A percentile compares a stretch with the other conserved stretches of the same genome.
Evolutionary conservation across 2,888 invertebrate genomes (phyloP).

Genomic region (Podabrus alpinus): DNA sequence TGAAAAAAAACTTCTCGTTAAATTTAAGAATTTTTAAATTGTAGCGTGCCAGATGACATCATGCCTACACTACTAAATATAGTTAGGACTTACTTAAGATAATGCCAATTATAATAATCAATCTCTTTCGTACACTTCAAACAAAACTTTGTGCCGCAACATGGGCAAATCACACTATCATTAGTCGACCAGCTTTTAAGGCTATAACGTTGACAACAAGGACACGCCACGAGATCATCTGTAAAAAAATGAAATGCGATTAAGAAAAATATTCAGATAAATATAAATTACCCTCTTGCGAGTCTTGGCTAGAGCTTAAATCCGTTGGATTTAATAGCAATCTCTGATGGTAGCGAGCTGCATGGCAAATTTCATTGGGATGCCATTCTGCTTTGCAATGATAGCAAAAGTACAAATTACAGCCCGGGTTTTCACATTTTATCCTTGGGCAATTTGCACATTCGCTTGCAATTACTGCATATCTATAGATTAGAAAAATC

Average conservation of each 20-base stretch:
- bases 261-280: background rate
- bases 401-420: constrained; percentile 96
- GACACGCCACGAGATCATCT: constrained; percentile 93
- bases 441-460: constrained; percentile 97
- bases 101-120: constrained; percentile 95
- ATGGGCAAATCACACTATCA: constrained; percentile 97
- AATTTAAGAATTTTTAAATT: constrained; percentile 1
- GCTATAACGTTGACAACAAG: constrained; percentile 87
- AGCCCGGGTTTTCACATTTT: constrained; percentile 88
- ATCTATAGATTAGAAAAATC: constrained; percentile 62
- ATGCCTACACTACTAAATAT: too few relatives aligned
- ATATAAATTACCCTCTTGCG: constrained; percentile 61
- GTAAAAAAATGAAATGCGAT: constrained; percentile 4
- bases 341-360: constrained; percentile 82
- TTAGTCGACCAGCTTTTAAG: constrained; percentile 97
- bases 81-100: constrained; percentile 83
- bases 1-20: constrained; percentile 48
- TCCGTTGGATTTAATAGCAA: constrained; percentile 74
- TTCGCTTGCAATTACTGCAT: constrained; percentile 92
- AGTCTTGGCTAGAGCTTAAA: constrained; percentile 68
- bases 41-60: background rate
- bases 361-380: constrained; percentile 97
- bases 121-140: constrained; percentile 99
- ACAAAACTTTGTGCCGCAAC: constrained; percentile 97
- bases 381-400: constrained; percentile 99